These are phyloP conservation scores for Epinotia nisella DNA, from an alignment of 2,888 invertebrate genomes.

Conservation along the genomic window DNA sequence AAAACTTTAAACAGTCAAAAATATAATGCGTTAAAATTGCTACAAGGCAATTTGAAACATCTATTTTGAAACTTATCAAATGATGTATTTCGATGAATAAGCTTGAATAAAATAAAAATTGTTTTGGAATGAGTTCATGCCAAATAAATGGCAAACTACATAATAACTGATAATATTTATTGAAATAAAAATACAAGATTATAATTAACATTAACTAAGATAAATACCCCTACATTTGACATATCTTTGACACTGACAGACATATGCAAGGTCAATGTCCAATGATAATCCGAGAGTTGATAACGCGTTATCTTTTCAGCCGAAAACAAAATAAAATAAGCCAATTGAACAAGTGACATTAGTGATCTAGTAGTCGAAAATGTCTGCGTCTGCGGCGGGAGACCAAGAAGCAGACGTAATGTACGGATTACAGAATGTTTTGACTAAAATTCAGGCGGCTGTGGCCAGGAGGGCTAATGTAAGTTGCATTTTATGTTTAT, in stretches of 20 bases:
- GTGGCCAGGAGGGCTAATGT: slow-evolving; percentile 84
- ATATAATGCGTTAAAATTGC: too few species aligned
- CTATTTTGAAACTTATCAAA: too few species aligned
- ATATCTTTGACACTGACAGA: slow-evolving; percentile 1
- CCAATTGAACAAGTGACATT: slow-evolving; percentile 17
- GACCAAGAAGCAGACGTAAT: slow-evolving; percentile 75
- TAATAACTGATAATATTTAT: too few species aligned
- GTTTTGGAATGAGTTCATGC: too few species aligned
- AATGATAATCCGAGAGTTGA: slow-evolving; percentile 4
- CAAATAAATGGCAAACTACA: too few species aligned
- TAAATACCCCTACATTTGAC: too few species aligned
- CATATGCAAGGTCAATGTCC: not conserved
- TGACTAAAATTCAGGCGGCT: slow-evolving; percentile 86
- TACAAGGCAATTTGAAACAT: too few species aligned
- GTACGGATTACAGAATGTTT: slow-evolving; percentile 84
- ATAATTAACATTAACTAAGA: too few species aligned
- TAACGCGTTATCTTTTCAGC: not conserved
- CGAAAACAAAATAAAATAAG: slow-evolving; percentile 21
- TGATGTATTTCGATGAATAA: too few species aligned
- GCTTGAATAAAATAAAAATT: too few species aligned
- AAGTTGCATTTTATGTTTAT: slow-evolving; percentile 49
- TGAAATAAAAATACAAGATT: too few species aligned
- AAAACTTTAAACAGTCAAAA: not conserved
- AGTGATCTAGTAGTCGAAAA: slow-evolving; percentile 47
- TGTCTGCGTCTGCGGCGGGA: slow-evolving; percentile 64